phyloP scores from a whole-genome alignment of 1,140 invertebrate genomes.

The Bombus pyrosoma region DNA sequence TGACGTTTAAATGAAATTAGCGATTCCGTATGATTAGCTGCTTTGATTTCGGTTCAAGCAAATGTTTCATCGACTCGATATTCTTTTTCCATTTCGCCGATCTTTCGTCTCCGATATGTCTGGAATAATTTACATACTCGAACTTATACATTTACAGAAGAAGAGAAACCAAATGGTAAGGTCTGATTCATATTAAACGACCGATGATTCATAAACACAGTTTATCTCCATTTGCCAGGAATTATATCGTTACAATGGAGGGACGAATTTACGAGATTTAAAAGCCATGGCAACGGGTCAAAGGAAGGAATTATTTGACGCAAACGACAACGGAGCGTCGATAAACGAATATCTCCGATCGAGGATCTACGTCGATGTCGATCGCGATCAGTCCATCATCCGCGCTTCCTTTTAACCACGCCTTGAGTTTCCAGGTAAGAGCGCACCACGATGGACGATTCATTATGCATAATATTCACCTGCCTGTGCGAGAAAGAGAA shows the following conservation, averaged over 20 bases:
- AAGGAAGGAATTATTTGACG: background rate
- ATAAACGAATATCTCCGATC: slow-evolving; percentile 19
- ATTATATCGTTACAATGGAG: background rate
- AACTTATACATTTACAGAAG: no score
- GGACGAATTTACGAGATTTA: background rate
- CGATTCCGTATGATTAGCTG: background rate
- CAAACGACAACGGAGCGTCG: background rate
- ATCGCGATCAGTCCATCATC: slow-evolving; percentile 47
- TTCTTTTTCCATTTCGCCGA: no score
- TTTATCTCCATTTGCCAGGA: background rate
- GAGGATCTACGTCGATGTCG: slow-evolving; percentile 27
- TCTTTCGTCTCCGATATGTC: no score
- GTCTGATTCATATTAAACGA: background rate
- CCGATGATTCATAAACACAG: background rate
- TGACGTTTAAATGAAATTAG: background rate
- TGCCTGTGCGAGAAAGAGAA: slow-evolving; percentile 43
- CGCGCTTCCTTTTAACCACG: slow-evolving; percentile 45
- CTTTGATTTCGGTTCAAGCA: no score
- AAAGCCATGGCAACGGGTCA: background rate
- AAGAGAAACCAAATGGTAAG: no score
- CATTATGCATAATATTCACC: slow-evolving; percentile 73
- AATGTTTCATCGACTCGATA: background rate
- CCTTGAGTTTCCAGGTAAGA: slow-evolving; percentile 58
- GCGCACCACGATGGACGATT: slow-evolving; percentile 52
- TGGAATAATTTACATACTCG: background rate